Conservation (phyloP, 2,797 vertebrate species). For the Malurus leucopterus region DNA sequence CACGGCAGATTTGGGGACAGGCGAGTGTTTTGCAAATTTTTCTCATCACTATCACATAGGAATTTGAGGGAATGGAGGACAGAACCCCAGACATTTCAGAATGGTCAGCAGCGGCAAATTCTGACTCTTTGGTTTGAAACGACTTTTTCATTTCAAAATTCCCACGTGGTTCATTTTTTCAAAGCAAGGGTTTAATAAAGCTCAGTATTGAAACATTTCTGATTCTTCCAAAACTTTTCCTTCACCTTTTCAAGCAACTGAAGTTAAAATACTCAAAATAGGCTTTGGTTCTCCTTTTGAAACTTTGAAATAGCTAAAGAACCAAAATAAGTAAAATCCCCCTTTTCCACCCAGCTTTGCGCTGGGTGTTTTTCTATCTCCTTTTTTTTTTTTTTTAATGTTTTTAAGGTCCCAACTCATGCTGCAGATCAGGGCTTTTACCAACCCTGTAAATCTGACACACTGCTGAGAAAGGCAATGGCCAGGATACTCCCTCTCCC, state of each 20-base stretch:
- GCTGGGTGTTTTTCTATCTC: background rate
- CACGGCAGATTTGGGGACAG: background rate
- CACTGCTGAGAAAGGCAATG: background rate
- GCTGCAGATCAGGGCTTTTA: background rate
- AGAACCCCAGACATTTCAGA: background rate
- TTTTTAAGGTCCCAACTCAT: background rate
- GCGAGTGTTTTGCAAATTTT: background rate
- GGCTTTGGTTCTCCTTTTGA: constrained; percentile 17
- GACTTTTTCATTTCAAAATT: background rate
- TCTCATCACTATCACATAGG: background rate
- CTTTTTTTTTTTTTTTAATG: background rate
- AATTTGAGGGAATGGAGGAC: background rate
- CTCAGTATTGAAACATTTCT: background rate
- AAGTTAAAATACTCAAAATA: constrained; percentile 19
- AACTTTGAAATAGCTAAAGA: constrained; percentile 16
- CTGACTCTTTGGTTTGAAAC: constrained; percentile 45
- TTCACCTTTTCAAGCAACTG: constrained; percentile 32
- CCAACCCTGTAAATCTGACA: background rate
- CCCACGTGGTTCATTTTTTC: background rate
- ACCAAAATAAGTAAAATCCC: background rate
- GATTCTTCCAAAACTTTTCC: background rate
- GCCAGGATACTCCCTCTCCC: background rate
- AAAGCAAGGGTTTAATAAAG: constrained; percentile 18
- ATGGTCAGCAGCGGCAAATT: background rate
- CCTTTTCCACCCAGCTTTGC: background rate